These are phyloP conservation scores for Lepidurus couesii DNA, from an alignment of 1,140 invertebrate genomes.

Conservation along the genomic window DNA sequence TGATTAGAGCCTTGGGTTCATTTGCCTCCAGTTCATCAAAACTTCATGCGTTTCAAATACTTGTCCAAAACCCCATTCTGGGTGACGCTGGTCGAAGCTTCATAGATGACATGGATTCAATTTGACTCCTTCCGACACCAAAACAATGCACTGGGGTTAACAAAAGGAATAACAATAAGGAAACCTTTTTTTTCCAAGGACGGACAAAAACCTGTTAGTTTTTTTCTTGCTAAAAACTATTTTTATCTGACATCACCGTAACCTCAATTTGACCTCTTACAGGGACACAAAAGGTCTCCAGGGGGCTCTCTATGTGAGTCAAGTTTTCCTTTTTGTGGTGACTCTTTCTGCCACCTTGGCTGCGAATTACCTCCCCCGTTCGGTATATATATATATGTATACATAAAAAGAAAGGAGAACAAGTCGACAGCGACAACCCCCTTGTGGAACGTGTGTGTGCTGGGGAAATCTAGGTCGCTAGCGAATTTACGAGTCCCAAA, in stretches of 20 bases:
- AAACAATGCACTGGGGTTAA: too few relatives aligned
- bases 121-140: too few relatives aligned
- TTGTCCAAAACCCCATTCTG: too few relatives aligned
- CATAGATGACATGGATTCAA: too few relatives aligned
- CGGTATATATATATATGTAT: too few relatives aligned
- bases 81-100: too few relatives aligned
- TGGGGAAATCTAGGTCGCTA: constrained; percentile 5
- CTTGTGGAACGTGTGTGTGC: constrained; percentile 2
- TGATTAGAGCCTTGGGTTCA: too few relatives aligned
- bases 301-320: not conserved
- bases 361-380: not conserved
- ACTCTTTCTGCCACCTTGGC: not conserved
- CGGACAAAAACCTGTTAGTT: too few relatives aligned
- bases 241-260: not conserved
- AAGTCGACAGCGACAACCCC: constrained; percentile 10
- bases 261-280: constrained; percentile 22
- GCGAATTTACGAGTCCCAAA: constrained; percentile 12
- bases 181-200: too few relatives aligned
- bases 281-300: constrained; percentile 14
- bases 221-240: not conserved
- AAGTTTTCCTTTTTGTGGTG: not conserved
- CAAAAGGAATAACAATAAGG: too few relatives aligned
- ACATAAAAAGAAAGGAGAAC: not conserved
- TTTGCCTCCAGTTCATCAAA: too few relatives aligned
- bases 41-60: too few relatives aligned